Evolutionary conservation across 2,888 invertebrate species (phyloP), one percentile per base, ranked within the genome.

Genomic region (Prenolepis imparis): DNA sequence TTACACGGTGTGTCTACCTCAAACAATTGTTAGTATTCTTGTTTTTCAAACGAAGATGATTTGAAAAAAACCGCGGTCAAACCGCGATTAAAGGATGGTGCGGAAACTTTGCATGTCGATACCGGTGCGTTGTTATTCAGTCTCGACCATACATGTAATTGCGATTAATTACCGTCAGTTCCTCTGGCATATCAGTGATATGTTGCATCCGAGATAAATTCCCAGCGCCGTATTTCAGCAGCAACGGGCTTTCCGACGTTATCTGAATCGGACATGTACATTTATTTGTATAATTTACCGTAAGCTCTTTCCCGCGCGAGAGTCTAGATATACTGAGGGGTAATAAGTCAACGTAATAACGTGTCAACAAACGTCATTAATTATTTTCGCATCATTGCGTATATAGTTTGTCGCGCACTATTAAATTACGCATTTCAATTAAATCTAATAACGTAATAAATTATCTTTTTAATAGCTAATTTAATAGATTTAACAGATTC

Each of bases 221-320:
- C 32, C 36, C 48, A 18, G 32, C 44, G 67, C 48, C 83, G 61
- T 70, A 83, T 83, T 82, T 82, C 78, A 82, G 44, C 36, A 32
- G 72, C 18, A 72, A 44, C 21, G 39, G 24, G 52, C 52, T 63
- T 63, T 28, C 11, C 63, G 64, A 82, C 77, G 81, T 82, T 82
- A 82, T 82, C 75, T 82, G 28, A 63, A 82, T 82, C 52, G 64
- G 75, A 70, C 57, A n/a, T 21, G 81, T 52, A 52, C 55, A 77
- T 82, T 64, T 75, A 55, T 81, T 75, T 77, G n/a, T 77, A 48
- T 59, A 78, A 78, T 75, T 75, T 75, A 63, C 63, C 15, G 80
- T 39, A 24, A 48, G 18, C 74, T 15, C 48, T 61, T 48, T 63
- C 61, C 41, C 63, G 52, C 44, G 41, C 36, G 55, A 3, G 63